Conservation (phyloP, 2,113 vertebrate genomes). For the Pachypanchax playfairii region DNA sequence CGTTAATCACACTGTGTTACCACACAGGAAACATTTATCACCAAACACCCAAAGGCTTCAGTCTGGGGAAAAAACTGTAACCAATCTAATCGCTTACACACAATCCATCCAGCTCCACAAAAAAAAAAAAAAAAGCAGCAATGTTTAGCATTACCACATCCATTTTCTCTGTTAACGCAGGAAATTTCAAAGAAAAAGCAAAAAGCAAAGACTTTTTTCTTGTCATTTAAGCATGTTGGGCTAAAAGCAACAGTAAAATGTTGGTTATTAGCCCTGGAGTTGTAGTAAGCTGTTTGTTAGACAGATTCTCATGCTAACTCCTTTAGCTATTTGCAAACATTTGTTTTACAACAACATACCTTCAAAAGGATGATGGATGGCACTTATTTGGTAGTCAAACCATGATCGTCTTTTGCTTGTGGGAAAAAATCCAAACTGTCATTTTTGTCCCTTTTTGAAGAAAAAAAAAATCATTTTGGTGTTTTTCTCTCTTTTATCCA, state of each 20-base stretch:
- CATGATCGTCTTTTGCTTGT: no score
- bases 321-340: no score
- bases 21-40: constrained; percentile 80
- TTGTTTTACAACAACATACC: no score
- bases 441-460: no score
- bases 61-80: constrained; percentile 74
- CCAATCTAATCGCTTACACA: constrained; percentile 71
- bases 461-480: no score
- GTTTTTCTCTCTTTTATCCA: no score
- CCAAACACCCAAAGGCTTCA: constrained; percentile 76
- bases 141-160: constrained; percentile 53
- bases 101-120: constrained; percentile 71
- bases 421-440: no score
- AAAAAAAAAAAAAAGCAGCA: constrained; percentile 66
- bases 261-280: no score
- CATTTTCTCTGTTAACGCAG: constrained; percentile 57
- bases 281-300: no score
- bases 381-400: no score
- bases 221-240: not conserved
- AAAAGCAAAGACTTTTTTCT: constrained; percentile 14
- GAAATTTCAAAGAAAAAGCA: constrained; percentile 50
- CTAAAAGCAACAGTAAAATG: not conserved
- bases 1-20: constrained; percentile 80
- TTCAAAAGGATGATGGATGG: no score
- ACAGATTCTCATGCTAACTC: no score